A percentile compares a stretch with the other conserved stretches of the same genome.
These are phyloP conservation scores for Pedetes capensis DNA, from an alignment of 2,113 vertebrate species.

Conservation along the genomic window DNA sequence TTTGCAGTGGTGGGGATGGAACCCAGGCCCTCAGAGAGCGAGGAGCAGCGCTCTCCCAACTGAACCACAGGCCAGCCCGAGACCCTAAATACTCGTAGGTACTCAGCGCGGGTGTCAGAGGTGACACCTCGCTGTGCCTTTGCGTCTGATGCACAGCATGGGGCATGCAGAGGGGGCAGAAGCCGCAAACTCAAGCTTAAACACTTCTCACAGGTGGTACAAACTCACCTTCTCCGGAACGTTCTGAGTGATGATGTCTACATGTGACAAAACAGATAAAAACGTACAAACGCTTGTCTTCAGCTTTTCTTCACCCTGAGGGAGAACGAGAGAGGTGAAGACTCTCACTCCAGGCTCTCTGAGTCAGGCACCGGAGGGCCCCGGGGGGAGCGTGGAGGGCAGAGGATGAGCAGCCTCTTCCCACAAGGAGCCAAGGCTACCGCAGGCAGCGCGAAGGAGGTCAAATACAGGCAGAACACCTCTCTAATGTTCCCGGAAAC, in stretches of 20 bases:
- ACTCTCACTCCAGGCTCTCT: background rate
- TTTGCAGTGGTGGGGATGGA: too few relatives aligned
- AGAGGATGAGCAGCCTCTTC: background rate
- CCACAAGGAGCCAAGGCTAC: background rate
- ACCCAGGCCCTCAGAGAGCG: too few relatives aligned
- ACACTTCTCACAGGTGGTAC: background rate
- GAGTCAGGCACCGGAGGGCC: background rate
- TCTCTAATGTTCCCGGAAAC: too few relatives aligned
- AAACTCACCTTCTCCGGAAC: slow-evolving; percentile 86
- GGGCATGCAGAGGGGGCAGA: background rate
- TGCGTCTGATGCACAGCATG: too few relatives aligned
- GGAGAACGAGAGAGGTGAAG: background rate
- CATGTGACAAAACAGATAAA: slow-evolving; percentile 92
- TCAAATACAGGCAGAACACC: too few relatives aligned
- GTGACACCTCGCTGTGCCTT: fast-evolving
- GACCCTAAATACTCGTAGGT: too few relatives aligned
- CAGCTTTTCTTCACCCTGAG: slow-evolving; percentile 92
- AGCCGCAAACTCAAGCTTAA: background rate
- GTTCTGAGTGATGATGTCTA: slow-evolving; percentile 87
- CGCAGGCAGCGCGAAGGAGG: too few relatives aligned
- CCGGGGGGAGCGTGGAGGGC: fast-evolving
- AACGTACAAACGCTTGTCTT: slow-evolving; percentile 95
- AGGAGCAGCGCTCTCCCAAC: too few relatives aligned
- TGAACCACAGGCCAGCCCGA: too few relatives aligned
- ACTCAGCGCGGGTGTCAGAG: too few relatives aligned